Base-by-base conservation (phyloP, 2,113 vertebrate genomes). In the Elephantulus edwardii region DNA sequence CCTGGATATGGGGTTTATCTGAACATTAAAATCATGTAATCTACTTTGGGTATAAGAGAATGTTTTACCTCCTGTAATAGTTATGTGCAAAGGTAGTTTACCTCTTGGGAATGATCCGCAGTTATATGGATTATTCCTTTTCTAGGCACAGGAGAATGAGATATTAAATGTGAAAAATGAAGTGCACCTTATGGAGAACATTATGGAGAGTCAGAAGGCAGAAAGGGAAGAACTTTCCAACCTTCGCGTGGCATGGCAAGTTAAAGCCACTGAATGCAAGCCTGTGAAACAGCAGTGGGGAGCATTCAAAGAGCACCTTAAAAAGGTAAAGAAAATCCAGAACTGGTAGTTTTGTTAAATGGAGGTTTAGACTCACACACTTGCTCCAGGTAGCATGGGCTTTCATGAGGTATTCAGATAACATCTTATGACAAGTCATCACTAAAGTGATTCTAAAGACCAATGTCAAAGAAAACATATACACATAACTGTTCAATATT, bases 251-350 rank as follows among this genome's bases (percentile, higher is more conserved):
- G 84, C 92, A 0, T 97, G 98, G 98, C 97, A 98, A 95, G 97
- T 98, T 38, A 97, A 97, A 83, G 89, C 97, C 64, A 96, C 90
- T 62, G 94, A 98, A 93, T 85, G 90, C n/a, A 97, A 98, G 91
- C 97, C 98, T 0, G 6, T 96, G 79, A 98, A 97, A 90, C 97
- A 98, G 77, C 98, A 97, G 60, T 98, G 97, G 96, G 96, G 83
- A 82, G 97, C 97, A 38, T 98, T 98, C 95, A 97, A 98, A 95
- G 98, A 99, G 46, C 98, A 98, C 71, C 95, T 99, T 0, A 97
- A 96, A 95, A 98, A 94, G 54, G 98, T 83, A 54, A 48, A 77
- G 54, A 77, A 44, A 17, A 91, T 8, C 7, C 26, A 42, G 80
- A 38, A 8, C 4, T 60, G 62, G 50, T 4, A 1, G 46, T 86